These are phyloP conservation scores for Schizotus pectinicornis DNA, from an alignment of 2,888 invertebrate species.

Conservation along the genomic window DNA sequence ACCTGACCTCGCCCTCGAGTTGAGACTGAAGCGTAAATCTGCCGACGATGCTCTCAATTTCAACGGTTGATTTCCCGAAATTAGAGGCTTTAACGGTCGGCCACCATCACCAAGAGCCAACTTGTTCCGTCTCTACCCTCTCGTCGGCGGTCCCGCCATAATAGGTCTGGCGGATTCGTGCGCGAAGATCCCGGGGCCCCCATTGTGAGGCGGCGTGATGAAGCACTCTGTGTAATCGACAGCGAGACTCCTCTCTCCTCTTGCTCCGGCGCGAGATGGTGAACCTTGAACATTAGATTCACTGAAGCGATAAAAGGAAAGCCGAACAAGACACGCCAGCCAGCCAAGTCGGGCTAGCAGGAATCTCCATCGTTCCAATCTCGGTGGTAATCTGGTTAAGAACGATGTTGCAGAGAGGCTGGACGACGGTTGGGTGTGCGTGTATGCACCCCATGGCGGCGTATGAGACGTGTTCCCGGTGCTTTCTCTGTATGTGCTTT, in stretches of 20 bases:
- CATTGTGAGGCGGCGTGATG: constrained; percentile 40
- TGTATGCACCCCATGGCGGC: no score
- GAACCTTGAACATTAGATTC: constrained; percentile 43
- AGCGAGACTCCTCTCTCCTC: constrained; percentile 36
- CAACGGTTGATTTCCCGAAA: no score
- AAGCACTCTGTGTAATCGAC: constrained; percentile 42
- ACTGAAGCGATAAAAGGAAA: constrained; percentile 37
- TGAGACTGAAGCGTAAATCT: no score
- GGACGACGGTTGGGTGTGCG: no score
- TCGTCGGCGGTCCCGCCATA: neutral
- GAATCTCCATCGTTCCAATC: constrained; percentile 28
- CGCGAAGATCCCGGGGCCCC: constrained; percentile 18
- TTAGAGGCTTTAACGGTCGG: no score
- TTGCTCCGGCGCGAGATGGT: constrained; percentile 20
- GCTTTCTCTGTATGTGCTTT: constrained; percentile 9
- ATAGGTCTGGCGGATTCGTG: constrained; percentile 11
- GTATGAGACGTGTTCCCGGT: no score
- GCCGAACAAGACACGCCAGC: constrained; percentile 29
- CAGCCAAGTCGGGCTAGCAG: neutral
- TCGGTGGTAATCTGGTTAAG: constrained; percentile 29
- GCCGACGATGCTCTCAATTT: no score
- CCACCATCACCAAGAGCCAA: no score
- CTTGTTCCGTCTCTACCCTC: neutral
- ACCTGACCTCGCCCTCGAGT: no score
- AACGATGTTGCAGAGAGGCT: constrained; percentile 5